Percentiles rank a stretch among this genome's conserved stretches.
Evolutionary conservation across 2,888 invertebrate genomes (phyloP).

Genomic region (Nomada goodeniana): DNA sequence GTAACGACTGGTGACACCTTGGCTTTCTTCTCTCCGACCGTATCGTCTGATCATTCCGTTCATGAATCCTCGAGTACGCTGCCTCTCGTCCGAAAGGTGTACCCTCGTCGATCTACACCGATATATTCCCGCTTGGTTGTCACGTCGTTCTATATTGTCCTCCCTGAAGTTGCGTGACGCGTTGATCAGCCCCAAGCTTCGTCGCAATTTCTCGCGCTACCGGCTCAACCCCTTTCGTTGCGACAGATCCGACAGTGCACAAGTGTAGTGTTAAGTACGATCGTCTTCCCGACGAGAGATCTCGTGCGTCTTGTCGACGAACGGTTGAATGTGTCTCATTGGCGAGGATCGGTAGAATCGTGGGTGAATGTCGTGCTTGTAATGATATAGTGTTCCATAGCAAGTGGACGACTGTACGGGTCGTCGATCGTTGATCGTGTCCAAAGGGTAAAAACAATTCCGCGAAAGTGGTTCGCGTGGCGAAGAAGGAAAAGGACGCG

Average conservation of each 20-base stretch:
- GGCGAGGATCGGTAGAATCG: slow-evolving; percentile 11
- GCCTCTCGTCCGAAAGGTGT: neutral
- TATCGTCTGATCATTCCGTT: slow-evolving; percentile 24
- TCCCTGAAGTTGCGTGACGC: slow-evolving; percentile 9
- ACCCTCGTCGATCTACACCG: no score
- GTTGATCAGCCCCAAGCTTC: slow-evolving; percentile 17
- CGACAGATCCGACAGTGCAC: slow-evolving; percentile 34
- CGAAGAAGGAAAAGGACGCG: slow-evolving; percentile 79
- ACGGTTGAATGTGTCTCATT: slow-evolving; percentile 19
- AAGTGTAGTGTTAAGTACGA: slow-evolving; percentile 33
- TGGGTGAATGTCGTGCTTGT: slow-evolving; percentile 23
- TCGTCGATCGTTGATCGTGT: slow-evolving; percentile 49
- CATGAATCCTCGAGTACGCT: neutral
- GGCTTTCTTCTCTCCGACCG: no score
- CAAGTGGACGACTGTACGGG: slow-evolving; percentile 36
- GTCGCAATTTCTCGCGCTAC: slow-evolving; percentile 2
- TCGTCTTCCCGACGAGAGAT: neutral
- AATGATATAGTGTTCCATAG: slow-evolving; percentile 48
- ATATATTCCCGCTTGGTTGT: neutral
- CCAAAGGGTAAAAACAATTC: slow-evolving; percentile 35
- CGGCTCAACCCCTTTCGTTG: slow-evolving; percentile 5
- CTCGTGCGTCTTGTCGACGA: neutral
- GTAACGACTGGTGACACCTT: neutral
- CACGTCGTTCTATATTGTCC: neutral
- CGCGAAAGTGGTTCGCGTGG: slow-evolving; percentile 83